Conservation (phyloP, 2,888 invertebrate species). For the Synergus umbraculus region DNA sequence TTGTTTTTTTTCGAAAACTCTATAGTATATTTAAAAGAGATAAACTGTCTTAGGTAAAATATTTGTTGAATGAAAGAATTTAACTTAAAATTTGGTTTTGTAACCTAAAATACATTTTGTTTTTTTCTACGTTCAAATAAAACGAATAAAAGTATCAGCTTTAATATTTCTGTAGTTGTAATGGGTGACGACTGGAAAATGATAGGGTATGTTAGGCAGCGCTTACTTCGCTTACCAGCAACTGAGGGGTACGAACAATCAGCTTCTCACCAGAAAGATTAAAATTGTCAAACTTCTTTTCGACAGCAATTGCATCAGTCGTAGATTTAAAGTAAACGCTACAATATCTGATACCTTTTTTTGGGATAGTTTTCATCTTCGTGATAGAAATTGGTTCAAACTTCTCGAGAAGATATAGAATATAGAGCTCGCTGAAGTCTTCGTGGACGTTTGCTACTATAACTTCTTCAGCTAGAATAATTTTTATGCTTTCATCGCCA, state of each 20-base stretch:
- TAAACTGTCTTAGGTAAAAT: not conserved
- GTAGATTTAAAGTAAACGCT: constrained; percentile 63
- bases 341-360: constrained; percentile 62
- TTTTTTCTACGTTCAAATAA: not conserved
- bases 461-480: constrained; percentile 60
- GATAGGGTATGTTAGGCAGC: not conserved
- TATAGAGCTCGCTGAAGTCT: constrained; percentile 58
- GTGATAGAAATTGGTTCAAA: constrained; percentile 64
- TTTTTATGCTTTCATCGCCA: constrained; percentile 16
- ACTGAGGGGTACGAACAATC: constrained; percentile 60
- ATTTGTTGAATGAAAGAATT: not conserved
- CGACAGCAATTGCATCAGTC: constrained; percentile 56
- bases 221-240: constrained; percentile 48
- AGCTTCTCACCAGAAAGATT: constrained; percentile 57
- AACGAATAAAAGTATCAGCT: not conserved
- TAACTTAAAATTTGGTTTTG: not conserved
- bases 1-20: no score
- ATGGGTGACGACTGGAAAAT: not conserved
- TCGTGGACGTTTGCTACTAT: constrained; percentile 68
- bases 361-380: constrained; percentile 50
- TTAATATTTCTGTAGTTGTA: not conserved
- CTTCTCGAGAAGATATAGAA: constrained; percentile 66
- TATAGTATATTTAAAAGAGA: no score
- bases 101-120: not conserved
- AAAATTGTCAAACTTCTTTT: constrained; percentile 61